phyloP scores from a whole-genome alignment of 2,888 invertebrate genomes.

The Caenorhabditis angaria region DNA sequence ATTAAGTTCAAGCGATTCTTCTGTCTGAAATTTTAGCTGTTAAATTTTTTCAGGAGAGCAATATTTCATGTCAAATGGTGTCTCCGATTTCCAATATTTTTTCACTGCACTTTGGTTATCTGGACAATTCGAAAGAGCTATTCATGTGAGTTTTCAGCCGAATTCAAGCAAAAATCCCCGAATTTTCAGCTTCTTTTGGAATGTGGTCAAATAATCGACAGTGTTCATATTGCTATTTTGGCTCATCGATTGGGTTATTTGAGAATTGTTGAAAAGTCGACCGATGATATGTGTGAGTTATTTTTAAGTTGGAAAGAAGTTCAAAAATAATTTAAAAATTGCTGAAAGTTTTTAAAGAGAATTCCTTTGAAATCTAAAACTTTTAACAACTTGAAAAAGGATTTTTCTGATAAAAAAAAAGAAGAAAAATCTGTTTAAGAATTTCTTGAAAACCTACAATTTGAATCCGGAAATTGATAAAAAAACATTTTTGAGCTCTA shows the following conservation, averaged over 20 bases:
- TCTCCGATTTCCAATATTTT: constrained; percentile 58
- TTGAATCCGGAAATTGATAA: too few species aligned
- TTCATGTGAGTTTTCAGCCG: constrained; percentile 47
- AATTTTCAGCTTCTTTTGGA: constrained; percentile 46
- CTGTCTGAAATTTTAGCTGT: too few species aligned
- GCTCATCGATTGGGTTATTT: constrained; percentile 58
- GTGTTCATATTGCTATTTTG: constrained; percentile 67
- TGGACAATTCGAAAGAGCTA: constrained; percentile 67
- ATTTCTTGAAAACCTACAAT: neutral
- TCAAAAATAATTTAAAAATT: too few species aligned
- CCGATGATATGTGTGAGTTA: constrained; percentile 54
- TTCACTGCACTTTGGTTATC: constrained; percentile 68
- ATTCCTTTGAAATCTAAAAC: too few species aligned
- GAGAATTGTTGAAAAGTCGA: constrained; percentile 45
- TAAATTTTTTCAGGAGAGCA: constrained; percentile 63
- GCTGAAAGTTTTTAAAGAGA: too few species aligned
- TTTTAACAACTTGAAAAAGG: too few species aligned
- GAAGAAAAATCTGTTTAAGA: neutral
- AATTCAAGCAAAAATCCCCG: neutral
- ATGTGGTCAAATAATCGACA: constrained; percentile 55
- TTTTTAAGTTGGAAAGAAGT: too few species aligned
- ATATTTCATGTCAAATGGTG: constrained; percentile 65
- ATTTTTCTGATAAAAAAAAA: too few species aligned
- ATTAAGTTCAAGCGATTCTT: too few species aligned
- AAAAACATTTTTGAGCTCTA: too few species aligned